Conservation (phyloP, 2,888 invertebrate species). For the Philopedon plagiatum region DNA sequence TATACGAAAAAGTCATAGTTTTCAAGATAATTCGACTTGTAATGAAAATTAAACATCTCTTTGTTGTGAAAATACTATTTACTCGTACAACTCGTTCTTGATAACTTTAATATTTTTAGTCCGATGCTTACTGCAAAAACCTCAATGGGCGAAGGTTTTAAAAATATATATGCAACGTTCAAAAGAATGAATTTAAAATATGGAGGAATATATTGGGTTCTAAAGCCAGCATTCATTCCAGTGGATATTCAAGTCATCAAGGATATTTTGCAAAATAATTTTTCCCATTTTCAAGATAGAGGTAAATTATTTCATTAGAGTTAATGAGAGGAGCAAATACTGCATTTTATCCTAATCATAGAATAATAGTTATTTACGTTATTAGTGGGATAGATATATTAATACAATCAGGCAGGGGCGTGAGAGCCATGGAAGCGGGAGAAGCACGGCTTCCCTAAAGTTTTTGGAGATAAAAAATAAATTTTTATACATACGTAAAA, state of each 20-base stretch:
- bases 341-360: neutral
- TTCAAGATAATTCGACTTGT: no score
- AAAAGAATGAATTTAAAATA: conserved; percentile 34
- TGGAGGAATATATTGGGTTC: conserved; percentile 55
- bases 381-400: no score
- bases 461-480: neutral
- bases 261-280: conserved; percentile 61
- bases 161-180: conserved; percentile 20
- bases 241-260: conserved; percentile 62
- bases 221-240: conserved; percentile 46
- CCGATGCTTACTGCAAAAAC: conserved; percentile 16
- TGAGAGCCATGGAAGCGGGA: no score
- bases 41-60: no score
- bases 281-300: conserved; percentile 61
- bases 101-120: conserved; percentile 15
- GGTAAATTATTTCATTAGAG: conserved; percentile 50
- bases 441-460: no score
- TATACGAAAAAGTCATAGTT: no score
- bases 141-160: conserved; percentile 16
- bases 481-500: no score
- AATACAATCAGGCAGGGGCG: no score
- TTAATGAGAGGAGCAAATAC: conserved; percentile 51
- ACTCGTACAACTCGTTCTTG: no score
- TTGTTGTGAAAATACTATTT: no score
- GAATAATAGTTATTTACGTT: no score